Evolutionary conservation across 2,113 vertebrate genomes (phyloP).

Genomic region (Colius striatus): DNA sequence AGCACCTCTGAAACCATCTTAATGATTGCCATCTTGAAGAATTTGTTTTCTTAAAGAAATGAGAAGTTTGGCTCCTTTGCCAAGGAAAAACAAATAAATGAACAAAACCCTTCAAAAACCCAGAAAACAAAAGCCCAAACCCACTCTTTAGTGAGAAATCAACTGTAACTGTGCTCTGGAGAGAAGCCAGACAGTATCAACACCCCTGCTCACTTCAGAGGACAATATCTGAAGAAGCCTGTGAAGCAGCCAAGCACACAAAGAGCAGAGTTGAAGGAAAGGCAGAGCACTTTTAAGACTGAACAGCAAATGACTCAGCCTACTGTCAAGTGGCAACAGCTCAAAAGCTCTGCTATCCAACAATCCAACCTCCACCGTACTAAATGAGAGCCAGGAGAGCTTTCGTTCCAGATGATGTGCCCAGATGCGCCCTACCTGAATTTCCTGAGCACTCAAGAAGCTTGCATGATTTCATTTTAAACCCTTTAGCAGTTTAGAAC

Average conservation of each 20-base stretch:
- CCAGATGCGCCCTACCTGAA: not conserved
- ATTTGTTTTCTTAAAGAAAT: not conserved
- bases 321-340: not conserved
- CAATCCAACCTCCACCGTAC: not conserved
- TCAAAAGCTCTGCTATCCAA: not conserved
- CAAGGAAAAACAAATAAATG: not conserved
- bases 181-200: not conserved
- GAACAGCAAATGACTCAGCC: not conserved
- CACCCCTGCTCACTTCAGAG: not conserved
- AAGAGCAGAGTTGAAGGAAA: not conserved
- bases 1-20: not conserved
- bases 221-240: not conserved
- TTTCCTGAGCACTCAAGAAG: not conserved
- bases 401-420: not conserved
- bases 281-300: not conserved
- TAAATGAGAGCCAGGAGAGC: not conserved
- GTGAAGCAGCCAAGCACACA: not conserved
- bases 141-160: not conserved
- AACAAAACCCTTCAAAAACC: not conserved
- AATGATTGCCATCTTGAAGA: not conserved
- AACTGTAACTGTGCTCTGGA: not conserved
- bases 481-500: not conserved
- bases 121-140: not conserved
- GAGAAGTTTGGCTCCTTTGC: not conserved
- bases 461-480: not conserved